phyloP scores from a whole-genome alignment of 2,888 invertebrate genomes.

The Apamea epomidion region DNA sequence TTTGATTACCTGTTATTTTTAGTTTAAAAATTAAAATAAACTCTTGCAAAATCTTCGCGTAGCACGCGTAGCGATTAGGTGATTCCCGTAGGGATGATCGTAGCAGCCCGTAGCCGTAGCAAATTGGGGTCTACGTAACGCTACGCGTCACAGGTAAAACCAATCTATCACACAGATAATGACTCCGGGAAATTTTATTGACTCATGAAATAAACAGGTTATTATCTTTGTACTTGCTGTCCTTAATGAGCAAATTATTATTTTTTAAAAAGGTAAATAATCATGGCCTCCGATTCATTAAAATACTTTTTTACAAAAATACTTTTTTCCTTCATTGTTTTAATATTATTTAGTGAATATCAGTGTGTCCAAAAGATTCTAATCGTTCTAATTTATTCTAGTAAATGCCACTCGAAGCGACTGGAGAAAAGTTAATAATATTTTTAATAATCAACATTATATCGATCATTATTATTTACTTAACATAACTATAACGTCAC shows the following conservation, averaged over 20 bases:
- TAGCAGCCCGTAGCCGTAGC: slow-evolving; percentile 39
- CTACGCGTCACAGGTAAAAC: slow-evolving; percentile 49
- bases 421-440: slow-evolving; percentile 5
- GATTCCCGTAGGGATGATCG: slow-evolving; percentile 40
- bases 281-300: not conserved
- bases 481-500: slow-evolving; percentile 26
- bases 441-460: slow-evolving; percentile 10
- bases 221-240: slow-evolving; percentile 3
- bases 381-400: slow-evolving; percentile 1
- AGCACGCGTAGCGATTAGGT: not conserved
- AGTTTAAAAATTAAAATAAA: not conserved
- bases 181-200: slow-evolving; percentile 13
- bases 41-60: not conserved
- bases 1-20: not conserved
- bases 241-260: not conserved
- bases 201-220: not conserved
- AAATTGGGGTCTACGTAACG: slow-evolving; percentile 21
- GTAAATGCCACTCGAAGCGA: not conserved
- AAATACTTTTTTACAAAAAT: not conserved
- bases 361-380: not conserved
- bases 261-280: not conserved
- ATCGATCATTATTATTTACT: slow-evolving; percentile 16
- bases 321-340: not conserved
- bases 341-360: not conserved
- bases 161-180: not conserved